A percentile compares a stretch with the other conserved stretches of the same genome.
Conservation (phyloP, 2,888 invertebrate genomes). For the Fragum fragum region DNA sequence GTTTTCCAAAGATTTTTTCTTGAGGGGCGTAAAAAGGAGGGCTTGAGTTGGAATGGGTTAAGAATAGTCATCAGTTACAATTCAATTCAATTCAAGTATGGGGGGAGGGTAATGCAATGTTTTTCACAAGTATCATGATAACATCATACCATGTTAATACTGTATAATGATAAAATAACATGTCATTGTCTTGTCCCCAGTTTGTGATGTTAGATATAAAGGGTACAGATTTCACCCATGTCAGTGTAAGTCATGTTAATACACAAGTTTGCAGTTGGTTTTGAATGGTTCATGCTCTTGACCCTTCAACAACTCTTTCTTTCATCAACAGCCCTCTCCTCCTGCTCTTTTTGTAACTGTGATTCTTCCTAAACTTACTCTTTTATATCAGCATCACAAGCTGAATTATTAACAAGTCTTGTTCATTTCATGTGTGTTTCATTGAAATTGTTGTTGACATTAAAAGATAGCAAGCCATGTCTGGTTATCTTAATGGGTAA, state of each 20-base stretch:
- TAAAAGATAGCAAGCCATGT: too few species aligned
- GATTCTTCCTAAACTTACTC: neutral
- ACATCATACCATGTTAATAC: too few species aligned
- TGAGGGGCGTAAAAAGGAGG: too few species aligned
- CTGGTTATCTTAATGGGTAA: too few species aligned
- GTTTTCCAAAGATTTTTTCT: too few species aligned
- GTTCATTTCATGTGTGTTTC: too few species aligned
- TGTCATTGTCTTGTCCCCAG: slow-evolving; percentile 15
- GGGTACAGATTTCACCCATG: slow-evolving; percentile 30
- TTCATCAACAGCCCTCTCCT: neutral
- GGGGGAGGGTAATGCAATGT: too few species aligned
- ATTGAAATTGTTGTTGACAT: too few species aligned
- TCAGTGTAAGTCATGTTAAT: slow-evolving; percentile 40
- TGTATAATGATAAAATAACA: neutral
- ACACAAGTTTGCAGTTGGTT: slow-evolving; percentile 15
- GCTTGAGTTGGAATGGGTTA: too few species aligned
- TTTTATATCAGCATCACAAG: slow-evolving; percentile 4
- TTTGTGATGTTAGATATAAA: slow-evolving; percentile 31
- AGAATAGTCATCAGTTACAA: too few species aligned
- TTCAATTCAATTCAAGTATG: neutral
- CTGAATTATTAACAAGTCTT: too few species aligned
- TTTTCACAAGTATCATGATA: too few species aligned
- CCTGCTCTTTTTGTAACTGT: neutral
- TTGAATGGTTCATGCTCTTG: slow-evolving; percentile 2
- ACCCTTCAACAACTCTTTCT: neutral